Evolutionary conservation across 1,140 invertebrate species (phyloP).

Genomic region (Orius insidiosus): DNA sequence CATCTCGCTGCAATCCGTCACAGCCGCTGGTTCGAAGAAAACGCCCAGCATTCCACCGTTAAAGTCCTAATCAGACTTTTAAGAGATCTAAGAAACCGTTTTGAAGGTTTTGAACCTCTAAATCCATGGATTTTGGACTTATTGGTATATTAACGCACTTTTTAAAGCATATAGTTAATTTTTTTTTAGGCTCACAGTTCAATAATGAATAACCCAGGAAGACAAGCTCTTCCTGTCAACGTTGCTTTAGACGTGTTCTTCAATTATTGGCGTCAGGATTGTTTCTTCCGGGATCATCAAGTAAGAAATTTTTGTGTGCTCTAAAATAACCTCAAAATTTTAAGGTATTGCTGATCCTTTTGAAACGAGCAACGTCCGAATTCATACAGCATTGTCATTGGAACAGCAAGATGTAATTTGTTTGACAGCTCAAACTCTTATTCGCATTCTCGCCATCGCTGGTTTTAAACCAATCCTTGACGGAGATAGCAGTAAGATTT

Average conservation of each 20-base stretch:
- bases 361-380: conserved; percentile 70
- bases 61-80: conserved; percentile 87
- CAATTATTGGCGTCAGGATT: conserved; percentile 85
- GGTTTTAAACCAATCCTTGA: conserved; percentile 82
- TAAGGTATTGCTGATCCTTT: conserved; percentile 74
- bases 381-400: conserved; percentile 80
- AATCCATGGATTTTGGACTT: conserved; percentile 95
- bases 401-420: conserved; percentile 90
- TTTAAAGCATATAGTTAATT: too few relatives aligned
- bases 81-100: conserved; percentile 73
- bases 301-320: conserved; percentile 32
- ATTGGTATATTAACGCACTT: conserved; percentile 40
- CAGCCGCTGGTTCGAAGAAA: conserved; percentile 96
- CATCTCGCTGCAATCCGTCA: conserved; percentile 88
- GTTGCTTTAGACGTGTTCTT: conserved; percentile 72
- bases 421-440: conserved; percentile 73
- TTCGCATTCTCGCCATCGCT: conserved; percentile 77
- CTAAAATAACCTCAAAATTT: conserved; percentile 3
- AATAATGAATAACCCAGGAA: conserved; percentile 87
- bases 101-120: conserved; percentile 75
- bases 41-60: conserved; percentile 91
- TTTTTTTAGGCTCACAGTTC: conserved; percentile 71
- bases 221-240: conserved; percentile 83
- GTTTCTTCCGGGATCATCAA: conserved; percentile 86
- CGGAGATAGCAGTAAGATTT: conserved; percentile 33